These are phyloP conservation scores for Mycteria americana DNA, from an alignment of 2,797 vertebrate species.

Conservation along the genomic window DNA sequence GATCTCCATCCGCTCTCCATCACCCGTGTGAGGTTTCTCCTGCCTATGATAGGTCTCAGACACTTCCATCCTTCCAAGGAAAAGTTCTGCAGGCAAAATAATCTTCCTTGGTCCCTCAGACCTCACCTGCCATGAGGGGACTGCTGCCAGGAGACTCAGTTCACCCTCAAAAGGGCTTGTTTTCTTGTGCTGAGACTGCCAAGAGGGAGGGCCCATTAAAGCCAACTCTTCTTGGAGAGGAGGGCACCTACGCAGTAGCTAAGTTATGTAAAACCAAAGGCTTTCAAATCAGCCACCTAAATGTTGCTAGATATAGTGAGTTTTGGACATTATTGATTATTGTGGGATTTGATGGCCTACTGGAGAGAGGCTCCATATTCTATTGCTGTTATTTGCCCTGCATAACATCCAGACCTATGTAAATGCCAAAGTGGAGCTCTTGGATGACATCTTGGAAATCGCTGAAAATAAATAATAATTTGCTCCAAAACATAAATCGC, in stretches of 20 bases:
- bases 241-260: neutral
- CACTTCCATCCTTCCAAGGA: neutral
- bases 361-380: neutral
- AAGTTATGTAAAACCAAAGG: neutral
- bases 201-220: neutral
- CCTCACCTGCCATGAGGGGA: neutral
- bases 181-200: neutral
- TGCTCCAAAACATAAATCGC: constrained; percentile 5
- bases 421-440: neutral
- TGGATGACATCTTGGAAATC: neutral
- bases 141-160: neutral
- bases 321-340: neutral
- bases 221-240: neutral
- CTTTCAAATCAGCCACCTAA: neutral
- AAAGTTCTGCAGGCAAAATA: neutral
- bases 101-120: neutral
- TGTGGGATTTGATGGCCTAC: neutral
- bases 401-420: neutral
- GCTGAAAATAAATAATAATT: constrained; percentile 10
- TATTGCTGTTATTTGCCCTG: neutral
- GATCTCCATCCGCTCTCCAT: neutral
- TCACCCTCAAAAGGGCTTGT: neutral
- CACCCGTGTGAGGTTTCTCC: neutral
- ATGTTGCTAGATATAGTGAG: neutral
- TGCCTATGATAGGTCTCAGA: neutral